These are phyloP conservation scores for Armadillidium nasatum DNA, from an alignment of 1,140 invertebrate genomes.

Conservation along the genomic window DNA sequence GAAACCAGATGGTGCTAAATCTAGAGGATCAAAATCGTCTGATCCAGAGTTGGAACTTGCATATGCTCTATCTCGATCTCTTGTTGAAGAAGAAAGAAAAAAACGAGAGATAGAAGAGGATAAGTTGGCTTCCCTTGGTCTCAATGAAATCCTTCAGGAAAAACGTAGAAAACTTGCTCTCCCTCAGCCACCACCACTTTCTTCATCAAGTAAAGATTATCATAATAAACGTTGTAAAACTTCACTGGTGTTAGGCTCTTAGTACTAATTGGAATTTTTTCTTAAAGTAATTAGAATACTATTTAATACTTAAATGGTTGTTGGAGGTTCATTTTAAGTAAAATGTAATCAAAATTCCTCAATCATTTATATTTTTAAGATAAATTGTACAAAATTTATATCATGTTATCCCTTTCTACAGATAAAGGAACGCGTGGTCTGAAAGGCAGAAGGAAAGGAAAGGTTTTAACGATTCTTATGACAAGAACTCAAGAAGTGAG, in stretches of 20 bases:
- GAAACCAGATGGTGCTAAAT: too few relatives aligned
- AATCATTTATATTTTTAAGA: too few relatives aligned
- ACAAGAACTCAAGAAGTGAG: constrained; percentile 30
- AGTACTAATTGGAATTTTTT: neutral
- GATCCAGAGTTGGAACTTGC: constrained; percentile 36
- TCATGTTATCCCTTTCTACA: neutral
- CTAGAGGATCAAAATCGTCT: neutral
- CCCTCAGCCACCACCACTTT: constrained; percentile 61
- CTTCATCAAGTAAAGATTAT: constrained; percentile 51
- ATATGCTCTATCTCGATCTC: constrained; percentile 32
- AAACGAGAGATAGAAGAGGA: constrained; percentile 25
- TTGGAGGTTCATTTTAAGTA: too few relatives aligned
- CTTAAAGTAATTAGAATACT: neutral
- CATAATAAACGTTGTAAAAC: neutral
- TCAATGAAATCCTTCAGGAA: constrained; percentile 31
- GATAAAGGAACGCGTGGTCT: neutral
- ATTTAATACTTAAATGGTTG: too few relatives aligned
- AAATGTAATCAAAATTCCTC: too few relatives aligned
- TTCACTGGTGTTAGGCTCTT: neutral
- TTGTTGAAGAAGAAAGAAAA: constrained; percentile 28
- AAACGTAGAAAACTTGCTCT: constrained; percentile 49
- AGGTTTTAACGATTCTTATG: neutral
- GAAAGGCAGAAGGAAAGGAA: constrained; percentile 8
- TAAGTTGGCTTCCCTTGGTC: constrained; percentile 24
- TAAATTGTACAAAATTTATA: too few relatives aligned